Evolutionary conservation across 2,113 vertebrate genomes (phyloP), one percentile per base, ranked within the genome.

Genomic region (Candoia aspera): DNA sequence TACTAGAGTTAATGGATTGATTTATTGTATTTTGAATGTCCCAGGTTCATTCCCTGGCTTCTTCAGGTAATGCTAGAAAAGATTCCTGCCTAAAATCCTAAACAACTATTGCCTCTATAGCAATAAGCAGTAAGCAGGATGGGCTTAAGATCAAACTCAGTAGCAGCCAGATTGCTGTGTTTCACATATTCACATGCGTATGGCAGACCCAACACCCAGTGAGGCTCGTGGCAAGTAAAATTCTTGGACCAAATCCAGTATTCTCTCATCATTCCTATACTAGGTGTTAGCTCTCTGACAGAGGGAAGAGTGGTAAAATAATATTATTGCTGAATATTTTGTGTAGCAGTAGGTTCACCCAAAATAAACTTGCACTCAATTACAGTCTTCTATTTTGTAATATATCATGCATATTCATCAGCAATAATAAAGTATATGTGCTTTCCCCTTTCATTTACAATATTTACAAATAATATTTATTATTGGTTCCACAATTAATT

Each of bases 391-490:
- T 90, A 29, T 93, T 94, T 15, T 1, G 29, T 46, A 87, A 6
- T 84, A 49, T 58, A 86, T 91, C 62, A 73, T 91, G 93, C 46
- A 88, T 94, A 86, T 91, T 79, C 93, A 84, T 8, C 79, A 87
- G 90, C 2, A 86, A 86, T 85, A 15, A 90, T 90, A 55, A 5
- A 62, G 42, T 37, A 15, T 88, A 33, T 49, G 73, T 64, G 89
- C 29, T 91, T 94, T 87, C 4, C 91, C 57, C 79, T 29, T 13
- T 37, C 1, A 46, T 93, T 95, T 94, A 60, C 24, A 93, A 88
- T 49, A 2, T 2, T 29, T 5, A 92, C 24, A 46, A 90, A 79
- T 79, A 90, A 29, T 11, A 59, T 37, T 79, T 83, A 29, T 62
- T 89, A 93, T 93, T 93, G 90, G 93, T 93, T 21, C 4, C 26